Percentiles rank a stretch among this genome's conserved stretches.
Conservation (phyloP, 23 tunicate genomes). For the Trididemnum miniatum region DNA sequence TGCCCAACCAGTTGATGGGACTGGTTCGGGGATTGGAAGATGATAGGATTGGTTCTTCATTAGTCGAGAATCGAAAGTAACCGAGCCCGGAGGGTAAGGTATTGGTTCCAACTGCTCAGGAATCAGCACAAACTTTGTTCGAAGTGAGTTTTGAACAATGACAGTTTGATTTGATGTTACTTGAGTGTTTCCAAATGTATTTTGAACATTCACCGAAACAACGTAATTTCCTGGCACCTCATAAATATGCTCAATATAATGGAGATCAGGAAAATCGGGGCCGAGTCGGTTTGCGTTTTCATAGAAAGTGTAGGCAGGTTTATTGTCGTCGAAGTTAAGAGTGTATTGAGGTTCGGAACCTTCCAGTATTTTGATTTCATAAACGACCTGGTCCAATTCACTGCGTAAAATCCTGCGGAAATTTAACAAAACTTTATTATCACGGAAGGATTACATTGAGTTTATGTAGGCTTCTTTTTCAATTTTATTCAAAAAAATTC, state of each 20-base stretch:
- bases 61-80: slow-evolving; percentile 36
- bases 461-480: no score
- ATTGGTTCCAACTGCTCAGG: slow-evolving; percentile 21
- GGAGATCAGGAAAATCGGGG: slow-evolving; percentile 52
- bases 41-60: not conserved
- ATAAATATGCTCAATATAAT: slow-evolving; percentile 40
- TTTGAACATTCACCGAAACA: slow-evolving; percentile 42
- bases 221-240: slow-evolving; percentile 63
- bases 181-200: slow-evolving; percentile 36
- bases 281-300: slow-evolving; percentile 48
- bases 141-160: slow-evolving; percentile 74
- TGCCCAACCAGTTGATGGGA: slow-evolving; percentile 57
- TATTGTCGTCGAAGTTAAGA: slow-evolving; percentile 55
- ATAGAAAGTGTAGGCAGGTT: not conserved
- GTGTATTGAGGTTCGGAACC: slow-evolving; percentile 58
- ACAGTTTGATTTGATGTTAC: not conserved
- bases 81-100: slow-evolving; percentile 70
- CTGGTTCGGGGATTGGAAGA: not conserved
- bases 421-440: no score
- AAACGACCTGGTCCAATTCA: not conserved
- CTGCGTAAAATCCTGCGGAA: not conserved
- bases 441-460: no score
- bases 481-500: no score
- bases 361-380: not conserved
- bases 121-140: slow-evolving; percentile 18